These are phyloP conservation scores for Porites cylindrica DNA, from an alignment of 92 coral and sea anemone genomes.

Conservation along the genomic window DNA sequence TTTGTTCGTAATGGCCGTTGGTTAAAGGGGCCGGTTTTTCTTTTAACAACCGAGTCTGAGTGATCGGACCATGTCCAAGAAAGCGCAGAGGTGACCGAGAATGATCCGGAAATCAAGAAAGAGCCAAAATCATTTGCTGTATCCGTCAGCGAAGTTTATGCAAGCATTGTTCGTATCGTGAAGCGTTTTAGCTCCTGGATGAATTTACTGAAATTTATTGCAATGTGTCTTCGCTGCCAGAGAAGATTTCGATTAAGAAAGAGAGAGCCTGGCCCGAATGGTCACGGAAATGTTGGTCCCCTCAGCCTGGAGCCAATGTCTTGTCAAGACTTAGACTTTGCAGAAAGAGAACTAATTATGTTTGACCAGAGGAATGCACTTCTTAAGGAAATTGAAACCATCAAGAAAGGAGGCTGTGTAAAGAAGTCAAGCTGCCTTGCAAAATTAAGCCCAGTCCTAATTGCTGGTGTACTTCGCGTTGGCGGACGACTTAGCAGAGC, in stretches of 20 bases:
- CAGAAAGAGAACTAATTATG: conserved; percentile 31
- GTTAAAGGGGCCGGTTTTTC: neutral
- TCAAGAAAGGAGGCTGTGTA: neutral
- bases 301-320: neutral
- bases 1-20: no score
- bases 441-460: conserved; percentile 18
- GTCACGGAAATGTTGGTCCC: neutral
- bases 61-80: neutral
- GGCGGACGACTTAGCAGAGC: conserved; percentile 63
- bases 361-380: neutral
- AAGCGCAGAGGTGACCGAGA: neutral
- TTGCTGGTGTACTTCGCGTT: conserved; percentile 43
- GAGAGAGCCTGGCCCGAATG: no score
- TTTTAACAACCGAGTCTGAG: conserved; percentile 8
- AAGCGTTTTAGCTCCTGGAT: no score
- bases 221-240: no score
- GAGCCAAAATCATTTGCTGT: conserved; percentile 1
- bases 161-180: no score
- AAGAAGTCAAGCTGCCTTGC: conserved; percentile 32
- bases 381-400: neutral
- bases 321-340: conserved; percentile 21
- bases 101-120: conserved; percentile 56
- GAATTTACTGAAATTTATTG: no score
- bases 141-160: neutral
- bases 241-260: no score